phyloP scores from a whole-genome alignment of 1,140 invertebrate species.

The Platyscapa corneri region DNA sequence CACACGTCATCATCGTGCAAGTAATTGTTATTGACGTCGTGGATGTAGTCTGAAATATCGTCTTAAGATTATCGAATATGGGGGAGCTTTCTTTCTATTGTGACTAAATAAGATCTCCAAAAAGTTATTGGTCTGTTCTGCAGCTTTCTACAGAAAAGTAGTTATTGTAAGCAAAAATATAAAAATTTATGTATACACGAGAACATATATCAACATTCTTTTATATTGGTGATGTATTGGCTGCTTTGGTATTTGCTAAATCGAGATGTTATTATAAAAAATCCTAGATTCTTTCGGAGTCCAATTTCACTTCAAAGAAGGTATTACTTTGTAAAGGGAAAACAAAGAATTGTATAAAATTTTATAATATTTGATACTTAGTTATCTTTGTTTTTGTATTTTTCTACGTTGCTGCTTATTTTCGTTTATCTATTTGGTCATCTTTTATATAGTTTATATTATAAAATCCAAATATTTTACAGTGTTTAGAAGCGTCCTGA shows the following conservation, averaged over 20 bases:
- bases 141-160: background rate
- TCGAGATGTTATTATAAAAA: background rate
- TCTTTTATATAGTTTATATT: background rate
- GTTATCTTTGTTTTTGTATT: background rate
- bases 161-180: background rate
- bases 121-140: conserved; percentile 19
- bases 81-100: background rate
- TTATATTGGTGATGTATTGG: background rate
- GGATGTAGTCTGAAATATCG: background rate
- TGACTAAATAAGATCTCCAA: conserved; percentile 20
- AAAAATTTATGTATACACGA: background rate
- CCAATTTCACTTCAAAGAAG: background rate
- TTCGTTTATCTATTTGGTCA: conserved; percentile 15
- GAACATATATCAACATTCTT: too few species aligned
- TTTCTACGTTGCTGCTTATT: background rate
- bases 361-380: background rate
- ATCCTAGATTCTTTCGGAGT: background rate
- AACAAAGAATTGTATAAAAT: background rate
- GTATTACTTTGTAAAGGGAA: background rate
- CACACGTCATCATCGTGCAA: background rate
- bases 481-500: background rate
- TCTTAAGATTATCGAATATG: conserved; percentile 18
- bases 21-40: conserved; percentile 6
- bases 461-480: background rate
- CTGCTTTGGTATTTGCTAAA: background rate